Conservation (phyloP, 2,888 invertebrate species). For the Mesochorus sp. region DNA sequence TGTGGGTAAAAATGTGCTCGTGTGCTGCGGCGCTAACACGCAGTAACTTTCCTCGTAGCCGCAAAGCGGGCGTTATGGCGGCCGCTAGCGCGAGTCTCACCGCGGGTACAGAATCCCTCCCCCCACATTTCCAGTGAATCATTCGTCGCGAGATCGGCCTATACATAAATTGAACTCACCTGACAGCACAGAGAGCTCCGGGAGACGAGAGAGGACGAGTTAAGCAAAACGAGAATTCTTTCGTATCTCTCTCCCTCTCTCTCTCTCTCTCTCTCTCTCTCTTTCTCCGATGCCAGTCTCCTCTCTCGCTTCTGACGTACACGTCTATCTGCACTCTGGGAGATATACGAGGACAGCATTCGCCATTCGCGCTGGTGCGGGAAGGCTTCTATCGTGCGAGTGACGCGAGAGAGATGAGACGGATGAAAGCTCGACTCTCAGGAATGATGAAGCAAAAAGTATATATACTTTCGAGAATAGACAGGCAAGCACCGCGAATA, state of each 20-base stretch:
- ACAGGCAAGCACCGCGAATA: neutral
- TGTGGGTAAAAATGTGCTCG: constrained; percentile 1
- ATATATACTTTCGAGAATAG: neutral
- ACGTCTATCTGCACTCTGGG: constrained; percentile 39
- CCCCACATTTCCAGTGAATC: constrained; percentile 56
- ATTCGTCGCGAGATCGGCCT: constrained; percentile 65
- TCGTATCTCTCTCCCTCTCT: constrained; percentile 46
- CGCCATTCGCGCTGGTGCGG: constrained; percentile 22
- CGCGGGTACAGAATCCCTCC: constrained; percentile 32
- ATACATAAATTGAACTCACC: constrained; percentile 67
- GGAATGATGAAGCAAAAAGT: neutral
- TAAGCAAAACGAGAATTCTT: constrained; percentile 60
- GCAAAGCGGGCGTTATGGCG: constrained; percentile 34
- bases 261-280: constrained; percentile 46
- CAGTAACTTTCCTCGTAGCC: constrained; percentile 58
- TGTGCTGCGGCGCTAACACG: constrained; percentile 37
- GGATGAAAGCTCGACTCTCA: constrained; percentile 27
- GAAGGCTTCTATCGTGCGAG: constrained; percentile 26
- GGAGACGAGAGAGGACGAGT: constrained; percentile 58
- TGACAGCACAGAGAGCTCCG: constrained; percentile 63
- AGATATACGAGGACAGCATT: constrained; percentile 55
- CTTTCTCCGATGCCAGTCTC: constrained; percentile 64
- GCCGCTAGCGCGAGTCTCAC: constrained; percentile 43
- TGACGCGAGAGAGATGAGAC: constrained; percentile 25
- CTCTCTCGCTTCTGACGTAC: constrained; percentile 42